phyloP scores from a whole-genome alignment of 2,888 invertebrate species.

The Noctua janthe region DNA sequence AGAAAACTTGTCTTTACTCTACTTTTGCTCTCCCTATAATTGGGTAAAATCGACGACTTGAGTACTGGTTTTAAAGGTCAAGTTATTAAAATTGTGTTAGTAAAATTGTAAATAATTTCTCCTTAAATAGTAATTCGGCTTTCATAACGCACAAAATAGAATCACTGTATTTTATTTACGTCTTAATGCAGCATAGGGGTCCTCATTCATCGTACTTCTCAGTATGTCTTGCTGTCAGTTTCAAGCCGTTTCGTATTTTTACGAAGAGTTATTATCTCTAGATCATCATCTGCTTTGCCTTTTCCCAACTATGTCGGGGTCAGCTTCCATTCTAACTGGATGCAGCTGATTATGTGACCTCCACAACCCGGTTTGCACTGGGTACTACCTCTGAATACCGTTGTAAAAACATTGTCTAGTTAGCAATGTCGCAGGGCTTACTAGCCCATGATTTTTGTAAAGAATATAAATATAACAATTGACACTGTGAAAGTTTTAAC shows the following conservation, averaged over 20 bases:
- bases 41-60: slow-evolving; percentile 23
- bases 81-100: neutral
- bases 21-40: slow-evolving; percentile 32
- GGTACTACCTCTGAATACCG: neutral
- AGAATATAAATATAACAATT: neutral
- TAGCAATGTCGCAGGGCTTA: neutral
- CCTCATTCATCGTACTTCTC: too few species aligned
- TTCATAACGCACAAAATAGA: neutral
- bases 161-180: too few species aligned
- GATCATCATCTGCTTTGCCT: neutral
- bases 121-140: neutral
- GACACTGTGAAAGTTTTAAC: neutral
- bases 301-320: neutral
- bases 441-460: neutral
- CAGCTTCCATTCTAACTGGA: neutral
- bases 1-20: neutral
- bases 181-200: too few species aligned
- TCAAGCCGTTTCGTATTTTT: too few species aligned
- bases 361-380: neutral
- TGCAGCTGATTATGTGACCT: neutral
- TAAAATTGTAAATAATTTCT: slow-evolving; percentile 2
- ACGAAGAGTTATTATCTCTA: neutral
- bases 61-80: slow-evolving; percentile 29
- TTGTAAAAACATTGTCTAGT: neutral
- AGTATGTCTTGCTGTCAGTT: too few species aligned